Evolutionary conservation across 2,888 invertebrate species (phyloP), one percentile per base, ranked within the genome.

Genomic region (Phytoseiulus persimilis): DNA sequence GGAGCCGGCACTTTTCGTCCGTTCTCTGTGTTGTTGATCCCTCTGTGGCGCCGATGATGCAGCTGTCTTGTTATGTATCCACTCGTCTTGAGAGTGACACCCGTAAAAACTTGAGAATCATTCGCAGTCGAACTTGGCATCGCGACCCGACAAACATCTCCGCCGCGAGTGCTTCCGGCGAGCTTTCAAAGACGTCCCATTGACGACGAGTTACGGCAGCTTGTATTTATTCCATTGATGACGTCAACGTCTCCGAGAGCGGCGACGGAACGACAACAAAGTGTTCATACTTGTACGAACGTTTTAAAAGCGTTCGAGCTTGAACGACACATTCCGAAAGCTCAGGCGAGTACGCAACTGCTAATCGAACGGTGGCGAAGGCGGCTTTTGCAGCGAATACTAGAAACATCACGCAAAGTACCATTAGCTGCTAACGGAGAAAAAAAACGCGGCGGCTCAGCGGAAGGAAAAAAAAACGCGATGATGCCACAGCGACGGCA

Each of bases 281-380:
- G 65, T 65, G 65, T 65, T 65, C 65, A 65, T 65, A 65, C 65
- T 65, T 65, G 65, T 65, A 65, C 65, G 65, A 65, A 65, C 65
- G 65, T 65, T 65, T 65, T 65, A 65, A 28, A 65, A 65, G 65
- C 65, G 65, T 65, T 65, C 65, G 65, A 3, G 65, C 65, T 65
- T 65, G 65, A 65, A 65, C 65, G 65, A 65, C 65, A 65, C 65
- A 65, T 65, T 65, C 65, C 65, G 65, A 65, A 65, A 65, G 65
- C 65, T 65, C 65, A 23, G 18, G 23, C 65, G 65, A 65, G 65
- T 65, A 23, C 65, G 65, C 14, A 65, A 65, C 65, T 65, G 65
- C 65, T 65, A 65, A 65, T 65, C 65, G 65, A 65, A 65, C 65
- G 65, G 65, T 65, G 65, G 65, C 65, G 65, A 65, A 23, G 65